Conservation (phyloP, 2,888 invertebrate genomes). For the Sisyra nigra region DNA sequence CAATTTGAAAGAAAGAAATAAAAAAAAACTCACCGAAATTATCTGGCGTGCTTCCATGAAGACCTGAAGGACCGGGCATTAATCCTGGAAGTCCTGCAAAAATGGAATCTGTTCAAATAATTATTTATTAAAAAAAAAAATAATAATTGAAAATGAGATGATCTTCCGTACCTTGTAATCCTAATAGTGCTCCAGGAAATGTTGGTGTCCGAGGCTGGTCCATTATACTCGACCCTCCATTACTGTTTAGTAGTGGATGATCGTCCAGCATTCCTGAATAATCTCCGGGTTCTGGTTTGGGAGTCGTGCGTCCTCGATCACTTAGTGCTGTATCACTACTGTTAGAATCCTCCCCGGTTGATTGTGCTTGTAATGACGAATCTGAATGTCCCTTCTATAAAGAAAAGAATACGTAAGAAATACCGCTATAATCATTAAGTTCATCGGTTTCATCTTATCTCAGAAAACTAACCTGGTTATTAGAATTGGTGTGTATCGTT, state of each 20-base stretch:
- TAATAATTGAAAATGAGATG: constrained; percentile 4
- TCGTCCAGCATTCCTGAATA: constrained; percentile 41
- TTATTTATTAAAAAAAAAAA: background rate
- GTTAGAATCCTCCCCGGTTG: constrained; percentile 68
- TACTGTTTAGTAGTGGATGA: constrained; percentile 44
- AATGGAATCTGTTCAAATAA: background rate
- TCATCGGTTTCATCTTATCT: background rate
- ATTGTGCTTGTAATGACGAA: constrained; percentile 44
- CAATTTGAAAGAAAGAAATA: constrained; percentile 10
- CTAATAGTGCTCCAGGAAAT: constrained; percentile 64
- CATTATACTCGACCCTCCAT: constrained; percentile 34
- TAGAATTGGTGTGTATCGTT: constrained; percentile 40
- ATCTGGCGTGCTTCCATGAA: constrained; percentile 51
- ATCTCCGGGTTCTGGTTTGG: constrained; percentile 60
- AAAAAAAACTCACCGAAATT: constrained; percentile 59
- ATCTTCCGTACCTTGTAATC: constrained; percentile 69
- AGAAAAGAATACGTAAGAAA: constrained; percentile 5
- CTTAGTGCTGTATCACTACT: constrained; percentile 72
- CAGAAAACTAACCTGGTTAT: constrained; percentile 8
- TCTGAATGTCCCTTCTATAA: constrained; percentile 35
- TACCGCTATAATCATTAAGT: background rate
- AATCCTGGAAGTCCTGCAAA: constrained; percentile 47
- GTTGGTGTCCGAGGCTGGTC: constrained; percentile 52
- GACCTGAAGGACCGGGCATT: constrained; percentile 74
- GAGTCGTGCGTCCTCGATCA: constrained; percentile 46